Base-by-base conservation (phyloP, 1,140 invertebrate species). In the Nasonia giraulti region DNA sequence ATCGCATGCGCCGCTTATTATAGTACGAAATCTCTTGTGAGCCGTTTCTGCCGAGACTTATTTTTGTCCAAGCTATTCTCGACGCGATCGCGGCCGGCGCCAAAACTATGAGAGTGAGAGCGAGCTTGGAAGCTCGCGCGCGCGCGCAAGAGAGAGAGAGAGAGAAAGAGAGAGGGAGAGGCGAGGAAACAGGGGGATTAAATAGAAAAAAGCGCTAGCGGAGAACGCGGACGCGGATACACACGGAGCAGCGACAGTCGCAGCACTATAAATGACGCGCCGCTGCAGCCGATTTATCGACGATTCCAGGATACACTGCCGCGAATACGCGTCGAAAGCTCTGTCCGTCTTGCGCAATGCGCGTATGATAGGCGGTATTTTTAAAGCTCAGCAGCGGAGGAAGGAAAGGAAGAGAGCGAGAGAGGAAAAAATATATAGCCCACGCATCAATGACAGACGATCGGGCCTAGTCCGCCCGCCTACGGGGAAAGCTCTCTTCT, bases 181-280 rank as follows among this genome's bases (percentile, higher is more conserved):
- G n/a, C n/a, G n/a, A n/a, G n/a, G n/a, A n/a, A n/a, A n/a, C n/a
- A n/a, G n/a, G n/a, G n/a, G n/a, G n/a, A n/a, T n/a, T n/a, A 85
- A 62, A n/a, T 62, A 62, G 55, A 62, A 62, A 87, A 84, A 90
- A 87, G 87, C 78, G 5, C 2, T 37, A 82, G 44, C 85, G 77
- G 86, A 87, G 86, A 87, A 89, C 86, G 87, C 88, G 88, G 88
- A 81, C 82, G 84, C n/a, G 20, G 82, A 71, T 20, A 44, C 40
- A 44, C 8, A 40, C 40, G 40, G 7, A 7, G 33, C 33, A 37
- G 5, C 33, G 33, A 37, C 37, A 44, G 40, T 8, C 6, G 5
- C 33, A 20, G 20, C 73, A 68, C 73, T 82, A 75, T 69, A 90
- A 71, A 71, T 80, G 66, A 71, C 37, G 27, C 69, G 5, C 33